Base-by-base conservation (phyloP, 2,888 invertebrate species). In the Dryobotodes eremita region DNA sequence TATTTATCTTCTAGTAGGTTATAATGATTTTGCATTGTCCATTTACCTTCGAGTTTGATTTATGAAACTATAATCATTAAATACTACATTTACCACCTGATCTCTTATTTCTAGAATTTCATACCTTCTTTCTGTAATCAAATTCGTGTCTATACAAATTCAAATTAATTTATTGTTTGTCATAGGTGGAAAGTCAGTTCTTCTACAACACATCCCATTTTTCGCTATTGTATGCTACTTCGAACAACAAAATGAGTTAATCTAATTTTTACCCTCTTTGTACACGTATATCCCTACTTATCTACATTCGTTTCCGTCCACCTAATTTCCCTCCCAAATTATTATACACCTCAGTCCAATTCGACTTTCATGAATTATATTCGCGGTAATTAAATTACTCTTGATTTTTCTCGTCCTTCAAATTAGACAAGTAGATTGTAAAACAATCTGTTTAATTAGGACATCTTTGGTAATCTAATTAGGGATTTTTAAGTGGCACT, bases 341-440 rank as follows among this genome's bases (percentile, higher is more conserved):
- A 74, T 79, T 77, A 79, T 76, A 88, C 80, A 89, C 82, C 82
- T 89, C 75, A 76, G 31, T 68, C 77, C 75, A 86, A 88, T 84
- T 89, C 88, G 83, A 80, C 72, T 89, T 89, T 88, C 86, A 87
- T 87, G 81, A 89, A 82, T 83, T 70, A 85, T 81, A 78, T 88
- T 82, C 79, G 64, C 50, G 23, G 55, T 85, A 85, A 89, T 87
- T 82, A 74, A 89, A 80, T 88, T 80, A 75, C 61, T 85, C 64
- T 8, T 69, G 75, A 83, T 88, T 89, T 85, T 83, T 86, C 80
- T 72, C 78, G 62, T 84, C 77, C 62, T 59, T 53, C 36, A 70
- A 86, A 81, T 86, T 82, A 72, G 57, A 61, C 77, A 74, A 79
- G 80, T 61, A 80, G 72, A 87, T 84, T 87, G 84, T 83, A 72